Percentiles rank a stretch among this genome's conserved stretches.
These are phyloP conservation scores for Alcis repandata DNA, from an alignment of 2,888 invertebrate species.

Conservation along the genomic window DNA sequence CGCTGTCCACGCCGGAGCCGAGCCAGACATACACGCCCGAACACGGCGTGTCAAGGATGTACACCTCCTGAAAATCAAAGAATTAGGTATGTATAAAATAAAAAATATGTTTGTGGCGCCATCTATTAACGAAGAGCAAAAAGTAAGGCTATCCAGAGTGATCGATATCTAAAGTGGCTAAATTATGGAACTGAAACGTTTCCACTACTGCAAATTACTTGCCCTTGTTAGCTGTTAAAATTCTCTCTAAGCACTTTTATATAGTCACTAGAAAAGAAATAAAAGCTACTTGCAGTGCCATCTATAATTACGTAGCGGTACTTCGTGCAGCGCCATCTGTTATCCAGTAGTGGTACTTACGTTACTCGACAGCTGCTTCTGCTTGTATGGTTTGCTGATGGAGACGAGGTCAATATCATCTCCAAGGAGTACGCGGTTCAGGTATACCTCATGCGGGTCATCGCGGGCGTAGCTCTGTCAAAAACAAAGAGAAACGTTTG, in stretches of 20 bases:
- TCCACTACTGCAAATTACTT: no score
- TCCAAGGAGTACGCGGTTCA: slow-evolving; percentile 89
- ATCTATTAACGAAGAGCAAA: not conserved
- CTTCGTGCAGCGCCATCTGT: not conserved
- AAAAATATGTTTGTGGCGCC: not conserved
- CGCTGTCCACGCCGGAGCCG: slow-evolving; percentile 89
- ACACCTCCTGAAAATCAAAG: slow-evolving; percentile 88
- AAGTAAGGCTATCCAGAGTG: not conserved
- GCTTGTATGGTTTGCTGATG: slow-evolving; percentile 90
- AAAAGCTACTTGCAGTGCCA: not conserved
- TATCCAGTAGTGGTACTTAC: slow-evolving; percentile 69
- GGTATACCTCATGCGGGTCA: slow-evolving; percentile 81
- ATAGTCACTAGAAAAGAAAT: no score
- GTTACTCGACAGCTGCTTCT: slow-evolving; percentile 89
- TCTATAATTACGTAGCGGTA: not conserved
- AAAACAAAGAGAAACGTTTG: slow-evolving; percentile 11
- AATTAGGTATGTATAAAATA: not conserved
- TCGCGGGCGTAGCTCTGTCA: slow-evolving; percentile 67
- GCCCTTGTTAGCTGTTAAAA: no score
- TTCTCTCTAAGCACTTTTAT: no score
- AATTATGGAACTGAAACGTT: no score
- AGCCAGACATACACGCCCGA: slow-evolving; percentile 95
- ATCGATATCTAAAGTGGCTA: no score
- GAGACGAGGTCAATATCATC: slow-evolving; percentile 88
- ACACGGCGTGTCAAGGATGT: slow-evolving; percentile 91